Conservation (phyloP, 2,113 vertebrate species). For the Nicator chloris region DNA sequence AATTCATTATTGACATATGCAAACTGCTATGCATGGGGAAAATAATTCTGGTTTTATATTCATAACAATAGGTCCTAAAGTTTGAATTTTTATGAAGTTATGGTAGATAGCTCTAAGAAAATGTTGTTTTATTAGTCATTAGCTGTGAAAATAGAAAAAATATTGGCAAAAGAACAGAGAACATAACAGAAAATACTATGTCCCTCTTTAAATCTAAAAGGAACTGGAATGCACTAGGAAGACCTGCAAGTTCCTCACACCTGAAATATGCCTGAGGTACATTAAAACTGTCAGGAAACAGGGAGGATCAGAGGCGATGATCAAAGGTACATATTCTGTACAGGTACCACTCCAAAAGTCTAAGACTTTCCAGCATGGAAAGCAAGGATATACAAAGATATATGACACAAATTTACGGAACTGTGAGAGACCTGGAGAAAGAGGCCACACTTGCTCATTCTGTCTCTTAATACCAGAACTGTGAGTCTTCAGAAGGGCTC, state of each 20-base stretch:
- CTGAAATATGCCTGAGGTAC: neutral
- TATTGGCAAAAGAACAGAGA: neutral
- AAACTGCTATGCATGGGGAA: neutral
- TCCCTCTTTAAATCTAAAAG: neutral
- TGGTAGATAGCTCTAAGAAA: neutral
- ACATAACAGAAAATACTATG: neutral
- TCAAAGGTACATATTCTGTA: neutral
- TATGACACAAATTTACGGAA: neutral
- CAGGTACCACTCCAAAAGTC: neutral
- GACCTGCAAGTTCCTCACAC: neutral
- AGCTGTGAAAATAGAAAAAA: neutral
- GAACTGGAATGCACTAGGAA: neutral
- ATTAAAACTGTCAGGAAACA: neutral
- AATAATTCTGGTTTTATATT: neutral
- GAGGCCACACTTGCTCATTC: neutral
- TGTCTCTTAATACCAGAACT: neutral
- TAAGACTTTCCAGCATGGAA: neutral
- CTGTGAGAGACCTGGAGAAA: neutral
- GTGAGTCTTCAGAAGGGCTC: neutral
- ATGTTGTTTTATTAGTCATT: neutral
- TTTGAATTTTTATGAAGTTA: neutral
- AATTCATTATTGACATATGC: neutral
- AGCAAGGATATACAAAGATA: neutral
- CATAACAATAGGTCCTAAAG: neutral
- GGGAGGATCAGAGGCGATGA: neutral